Base-by-base conservation (phyloP, 2,888 invertebrate genomes). In the Adelognathus sp. region DNA sequence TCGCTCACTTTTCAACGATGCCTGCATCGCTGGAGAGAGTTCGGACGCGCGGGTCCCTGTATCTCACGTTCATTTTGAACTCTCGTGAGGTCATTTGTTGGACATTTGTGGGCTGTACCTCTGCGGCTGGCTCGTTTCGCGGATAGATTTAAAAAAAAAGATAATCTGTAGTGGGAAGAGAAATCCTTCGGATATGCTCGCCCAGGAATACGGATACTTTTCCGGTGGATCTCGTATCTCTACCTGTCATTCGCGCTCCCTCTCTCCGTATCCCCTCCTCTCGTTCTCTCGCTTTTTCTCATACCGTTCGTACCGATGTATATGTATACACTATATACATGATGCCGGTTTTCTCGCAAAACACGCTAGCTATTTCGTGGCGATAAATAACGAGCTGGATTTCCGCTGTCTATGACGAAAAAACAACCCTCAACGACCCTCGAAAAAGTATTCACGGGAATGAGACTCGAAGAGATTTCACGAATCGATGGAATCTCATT, bases 311-410 rank as follows among this genome's bases (percentile, higher is more conserved):
- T 29, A 5, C 6, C 1, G 29, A 3, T 24, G 16, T 9, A 16
- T 27, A 24, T 9, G 7, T 39, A n/a, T 11, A 24, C 39, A 41
- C 16, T 18, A 24, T 41, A 14, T n/a, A 46, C 9, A 36, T 24
- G 6, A 6, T 31, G 21, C 2, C 3, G 31, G 29, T 50, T 2
- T 3, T 27, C 56, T 56, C 33, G 63, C 56, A 24, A 21, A 36
- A 7, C 36, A 41, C 50, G 33, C 27, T 41, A 33, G 36, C 36
- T 72, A 36, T 67, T 67, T 72, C 61, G 56, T 24, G 54, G 44
- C 66, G 72, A 77, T 77, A 77, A 77, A 77, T 77, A 77, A 77
- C 72, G 11, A 24, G 16, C 46, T 27, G 16, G 63, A 72, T 44
- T 46, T 63, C 61, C 54, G 61, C 44, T 67, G 36, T 54, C 72